These are phyloP conservation scores for Pithys albifrons DNA, from an alignment of 2,113 vertebrate genomes.

Conservation along the genomic window DNA sequence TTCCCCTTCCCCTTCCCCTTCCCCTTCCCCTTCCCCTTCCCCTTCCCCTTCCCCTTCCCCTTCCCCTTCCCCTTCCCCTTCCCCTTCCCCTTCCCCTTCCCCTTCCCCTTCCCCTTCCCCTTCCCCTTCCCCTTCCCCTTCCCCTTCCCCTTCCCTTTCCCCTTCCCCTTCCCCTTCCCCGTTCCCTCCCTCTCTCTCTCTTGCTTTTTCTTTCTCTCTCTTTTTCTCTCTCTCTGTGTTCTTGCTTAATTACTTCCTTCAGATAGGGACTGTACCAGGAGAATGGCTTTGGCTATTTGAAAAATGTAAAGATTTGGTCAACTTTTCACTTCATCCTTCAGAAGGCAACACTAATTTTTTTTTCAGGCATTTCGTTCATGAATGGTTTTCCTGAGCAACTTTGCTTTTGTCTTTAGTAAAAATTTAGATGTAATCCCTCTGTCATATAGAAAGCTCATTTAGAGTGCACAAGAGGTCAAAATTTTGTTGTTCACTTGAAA, in stretches of 20 bases:
- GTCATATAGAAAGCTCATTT: constrained; percentile 36
- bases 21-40: too few relatives aligned
- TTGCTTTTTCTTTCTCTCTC: too few relatives aligned
- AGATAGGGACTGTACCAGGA: background rate
- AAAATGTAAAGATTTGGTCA: background rate
- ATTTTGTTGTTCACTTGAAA: constrained; percentile 9
- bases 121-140: background rate
- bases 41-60: background rate
- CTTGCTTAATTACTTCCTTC: background rate
- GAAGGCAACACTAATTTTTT: background rate
- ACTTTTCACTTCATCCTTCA: background rate
- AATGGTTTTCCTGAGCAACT: background rate
- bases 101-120: too few relatives aligned
- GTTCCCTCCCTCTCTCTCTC: too few relatives aligned
- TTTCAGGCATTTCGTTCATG: background rate
- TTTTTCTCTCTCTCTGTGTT: background rate
- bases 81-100: background rate
- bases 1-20: background rate
- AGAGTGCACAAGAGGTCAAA: background rate
- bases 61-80: background rate
- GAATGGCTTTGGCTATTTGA: background rate
- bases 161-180: too few relatives aligned
- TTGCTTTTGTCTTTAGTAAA: constrained; percentile 28
- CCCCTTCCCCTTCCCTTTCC: background rate
- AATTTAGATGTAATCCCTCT: constrained; percentile 22